Conservation (phyloP, 2,888 invertebrate species). For the Drosophila demipolita region DNA sequence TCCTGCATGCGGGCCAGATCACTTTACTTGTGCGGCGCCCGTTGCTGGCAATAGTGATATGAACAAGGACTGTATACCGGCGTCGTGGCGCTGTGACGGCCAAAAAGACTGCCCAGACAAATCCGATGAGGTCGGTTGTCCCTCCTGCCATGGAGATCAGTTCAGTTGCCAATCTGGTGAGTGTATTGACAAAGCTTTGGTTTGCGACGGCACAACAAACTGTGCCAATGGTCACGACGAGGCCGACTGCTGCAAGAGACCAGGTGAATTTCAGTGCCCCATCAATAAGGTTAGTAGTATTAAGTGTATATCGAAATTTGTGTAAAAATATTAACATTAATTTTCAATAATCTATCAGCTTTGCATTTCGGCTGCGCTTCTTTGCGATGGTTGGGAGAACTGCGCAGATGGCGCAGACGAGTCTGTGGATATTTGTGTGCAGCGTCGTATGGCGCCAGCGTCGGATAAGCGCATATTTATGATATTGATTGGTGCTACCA, state of each 20-base stretch:
- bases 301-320: neutral
- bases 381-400: conserved; percentile 92
- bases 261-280: conserved; percentile 89
- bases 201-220: conserved; percentile 88
- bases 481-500: conserved; percentile 86
- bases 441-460: conserved; percentile 84
- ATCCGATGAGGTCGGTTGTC: conserved; percentile 91
- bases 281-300: conserved; percentile 86
- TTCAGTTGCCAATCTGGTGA: conserved; percentile 87
- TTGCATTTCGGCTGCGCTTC: conserved; percentile 88
- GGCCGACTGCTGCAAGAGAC: conserved; percentile 88
- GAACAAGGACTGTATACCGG: conserved; percentile 89
- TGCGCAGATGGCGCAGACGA: conserved; percentile 94
- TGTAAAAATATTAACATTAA: neutral
- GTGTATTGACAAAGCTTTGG: conserved; percentile 87
- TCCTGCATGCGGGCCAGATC: conserved; percentile 89
- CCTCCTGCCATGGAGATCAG: conserved; percentile 89
- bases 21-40: conserved; percentile 89
- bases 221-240: conserved; percentile 90
- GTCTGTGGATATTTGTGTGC: conserved; percentile 87
- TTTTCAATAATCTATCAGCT: conserved; percentile 72
- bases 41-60: conserved; percentile 83
- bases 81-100: conserved; percentile 90
- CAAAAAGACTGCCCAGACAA: conserved; percentile 93
- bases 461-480: conserved; percentile 87